phyloP scores from a whole-genome alignment of 2,888 invertebrate species.

The Dimorphilus gyrociliatus region DNA sequence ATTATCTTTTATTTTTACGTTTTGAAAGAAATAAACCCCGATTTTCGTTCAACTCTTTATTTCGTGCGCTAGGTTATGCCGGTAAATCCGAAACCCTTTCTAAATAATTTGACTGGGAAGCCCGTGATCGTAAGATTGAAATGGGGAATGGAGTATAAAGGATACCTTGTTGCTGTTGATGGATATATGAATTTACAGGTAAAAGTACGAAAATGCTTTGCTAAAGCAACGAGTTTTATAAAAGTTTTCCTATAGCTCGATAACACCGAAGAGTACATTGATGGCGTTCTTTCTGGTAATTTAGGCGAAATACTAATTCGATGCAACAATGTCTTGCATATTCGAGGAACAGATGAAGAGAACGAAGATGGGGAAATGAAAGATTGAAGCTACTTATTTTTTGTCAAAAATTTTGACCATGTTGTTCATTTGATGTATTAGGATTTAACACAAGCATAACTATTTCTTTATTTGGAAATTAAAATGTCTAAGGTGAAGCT shows the following conservation, averaged over 20 bases:
- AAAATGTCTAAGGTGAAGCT: too few relatives aligned
- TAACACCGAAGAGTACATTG: constrained; percentile 91
- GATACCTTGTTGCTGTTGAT: constrained; percentile 89
- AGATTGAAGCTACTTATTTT: constrained; percentile 44
- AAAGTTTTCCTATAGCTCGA: constrained; percentile 50
- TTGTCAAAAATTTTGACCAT: too few relatives aligned
- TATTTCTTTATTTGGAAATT: too few relatives aligned
- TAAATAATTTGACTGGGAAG: constrained; percentile 93
- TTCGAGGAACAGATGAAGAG: constrained; percentile 83
- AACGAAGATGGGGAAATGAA: constrained; percentile 83
- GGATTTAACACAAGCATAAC: too few relatives aligned
- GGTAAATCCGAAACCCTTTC: constrained; percentile 92
- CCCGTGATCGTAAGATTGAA: constrained; percentile 92
- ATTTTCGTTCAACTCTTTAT: too few relatives aligned
- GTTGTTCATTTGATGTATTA: too few relatives aligned
- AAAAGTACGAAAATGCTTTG: constrained; percentile 6
- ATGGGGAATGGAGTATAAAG: constrained; percentile 99
- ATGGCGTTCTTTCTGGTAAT: constrained; percentile 74
- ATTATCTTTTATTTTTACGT: too few relatives aligned
- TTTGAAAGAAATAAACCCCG: too few relatives aligned
- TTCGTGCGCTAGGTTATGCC: constrained; percentile 23
- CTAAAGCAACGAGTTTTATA: not conserved
- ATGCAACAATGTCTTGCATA: constrained; percentile 85
- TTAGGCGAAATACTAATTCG: constrained; percentile 86
- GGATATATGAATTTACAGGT: constrained; percentile 92